These are phyloP conservation scores for Nebria brevicollis DNA, from an alignment of 2,888 invertebrate species.

Conservation along the genomic window DNA sequence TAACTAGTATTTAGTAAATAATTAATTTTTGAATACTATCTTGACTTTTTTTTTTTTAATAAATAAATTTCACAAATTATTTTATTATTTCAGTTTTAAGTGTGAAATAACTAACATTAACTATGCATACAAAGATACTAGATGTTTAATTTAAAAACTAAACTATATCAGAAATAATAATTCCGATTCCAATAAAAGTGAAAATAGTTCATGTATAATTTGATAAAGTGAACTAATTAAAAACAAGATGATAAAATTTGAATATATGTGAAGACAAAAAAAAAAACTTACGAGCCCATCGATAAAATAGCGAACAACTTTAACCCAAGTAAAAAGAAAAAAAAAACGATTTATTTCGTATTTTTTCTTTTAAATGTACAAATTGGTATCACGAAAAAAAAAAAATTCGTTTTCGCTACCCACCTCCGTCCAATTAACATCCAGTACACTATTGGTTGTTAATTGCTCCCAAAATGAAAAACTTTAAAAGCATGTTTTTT, in stretches of 20 bases:
- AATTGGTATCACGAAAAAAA: background rate
- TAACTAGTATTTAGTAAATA: background rate
- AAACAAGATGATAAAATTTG: background rate
- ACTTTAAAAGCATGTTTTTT: too few species aligned
- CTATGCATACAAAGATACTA: background rate
- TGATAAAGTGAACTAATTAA: background rate
- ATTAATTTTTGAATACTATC: background rate
- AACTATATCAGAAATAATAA: background rate
- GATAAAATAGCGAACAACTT: background rate
- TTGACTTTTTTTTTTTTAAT: background rate
- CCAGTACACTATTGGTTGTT: background rate
- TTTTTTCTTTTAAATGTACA: background rate
- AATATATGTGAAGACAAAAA: background rate
- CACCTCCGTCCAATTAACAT: background rate
- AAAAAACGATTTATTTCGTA: background rate
- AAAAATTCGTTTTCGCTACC: background rate
- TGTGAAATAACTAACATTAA: background rate
- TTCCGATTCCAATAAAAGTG: background rate
- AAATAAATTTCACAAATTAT: background rate
- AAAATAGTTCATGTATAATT: background rate
- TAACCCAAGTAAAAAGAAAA: background rate
- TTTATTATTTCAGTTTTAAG: background rate
- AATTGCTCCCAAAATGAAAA: too few species aligned
- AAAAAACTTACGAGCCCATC: background rate
- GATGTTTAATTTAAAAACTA: background rate